Base-by-base conservation (phyloP, 37 sponge, comb jelly and placozoan genomes). In the Theonella swinhoei region DNA sequence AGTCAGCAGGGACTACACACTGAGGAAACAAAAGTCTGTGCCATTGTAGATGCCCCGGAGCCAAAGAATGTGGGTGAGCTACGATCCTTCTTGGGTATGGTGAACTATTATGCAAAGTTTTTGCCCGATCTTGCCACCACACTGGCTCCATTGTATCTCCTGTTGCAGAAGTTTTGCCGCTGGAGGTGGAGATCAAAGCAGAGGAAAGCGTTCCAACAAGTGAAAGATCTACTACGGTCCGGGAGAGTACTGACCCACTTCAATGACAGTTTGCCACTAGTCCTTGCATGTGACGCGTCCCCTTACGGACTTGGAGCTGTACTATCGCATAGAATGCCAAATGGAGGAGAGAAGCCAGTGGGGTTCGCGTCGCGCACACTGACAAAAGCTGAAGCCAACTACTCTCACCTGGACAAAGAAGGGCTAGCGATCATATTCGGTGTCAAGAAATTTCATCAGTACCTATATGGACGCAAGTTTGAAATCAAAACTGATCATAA, bases 391-490 rank as follows among this genome's bases (percentile, higher is more conserved):
- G 81, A 89, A 39, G 70, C 40, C 26, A 4, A 64, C 31, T 89
- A 89, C 31, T 58, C 85, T 24, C 85, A 84, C 1, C 42, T 89
- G 1, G 80, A 89, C 35, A 79, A 73, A 72, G 85, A 84, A 72
- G 86, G 68, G 1, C 60, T 86, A 31, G 84, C 83, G 17, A 75
- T 90, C 29, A 58, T 85, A 24, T 90, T 75, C 38, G 86, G 78
- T 19, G 78, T 86, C 86, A 71, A 41, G 86, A 78, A n/a, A n/a
- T n/a, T n/a, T 75, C 91, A 90, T 54, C 66, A 70, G 78, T 85
- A 85, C 36, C 9, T 90, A 33, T 90, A 80, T 80, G 91, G 85
- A 3, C 29, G 68, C 23, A 8, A 41, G 17, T 86, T 86, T 38
- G 43, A 39, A 32, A 36, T 91, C 4, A 38, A 82, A 24, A 66